A percentile compares a stretch with the other conserved stretches of the same genome.
Conservation (phyloP, 2,797 vertebrate species). For the Acestrorhynchus altus region DNA sequence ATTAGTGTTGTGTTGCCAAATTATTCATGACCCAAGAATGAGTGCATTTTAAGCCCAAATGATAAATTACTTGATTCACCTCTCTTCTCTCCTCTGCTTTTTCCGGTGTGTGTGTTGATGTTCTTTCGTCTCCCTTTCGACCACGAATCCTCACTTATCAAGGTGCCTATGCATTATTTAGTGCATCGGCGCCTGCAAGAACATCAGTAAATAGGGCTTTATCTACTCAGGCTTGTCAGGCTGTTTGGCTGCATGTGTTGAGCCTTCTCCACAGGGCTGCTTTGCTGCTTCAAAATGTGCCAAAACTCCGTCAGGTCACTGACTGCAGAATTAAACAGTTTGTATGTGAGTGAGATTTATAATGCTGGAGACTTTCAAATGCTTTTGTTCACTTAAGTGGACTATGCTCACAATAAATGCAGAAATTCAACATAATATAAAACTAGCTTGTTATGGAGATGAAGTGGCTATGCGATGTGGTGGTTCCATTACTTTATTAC, state of each 20-base stretch:
- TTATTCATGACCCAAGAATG: conserved; percentile 80
- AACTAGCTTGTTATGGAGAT: conserved; percentile 31
- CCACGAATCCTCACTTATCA: conserved; percentile 44
- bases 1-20: conserved; percentile 83
- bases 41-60: conserved; percentile 76
- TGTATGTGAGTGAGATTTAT: background rate
- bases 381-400: conserved; percentile 24
- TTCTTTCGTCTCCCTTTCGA: conserved; percentile 30
- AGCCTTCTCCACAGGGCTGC: conserved; percentile 2
- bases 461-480: no score
- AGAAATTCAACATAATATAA: conserved; percentile 42
- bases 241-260: conserved; percentile 43
- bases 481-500: no score
- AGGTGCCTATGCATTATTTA: conserved; percentile 72
- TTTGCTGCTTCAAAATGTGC: background rate
- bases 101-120: conserved; percentile 39
- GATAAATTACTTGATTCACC: conserved; percentile 75
- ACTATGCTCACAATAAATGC: conserved; percentile 30
- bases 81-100: conserved; percentile 43
- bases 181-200: conserved; percentile 63
- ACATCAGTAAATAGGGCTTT: conserved; percentile 69
- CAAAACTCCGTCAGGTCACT: background rate
- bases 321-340: no score
- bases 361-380: background rate
- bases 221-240: conserved; percentile 61